Conservation (phyloP, 1,140 invertebrate genomes). For the Scaptodrosophila lebanonensis region DNA sequence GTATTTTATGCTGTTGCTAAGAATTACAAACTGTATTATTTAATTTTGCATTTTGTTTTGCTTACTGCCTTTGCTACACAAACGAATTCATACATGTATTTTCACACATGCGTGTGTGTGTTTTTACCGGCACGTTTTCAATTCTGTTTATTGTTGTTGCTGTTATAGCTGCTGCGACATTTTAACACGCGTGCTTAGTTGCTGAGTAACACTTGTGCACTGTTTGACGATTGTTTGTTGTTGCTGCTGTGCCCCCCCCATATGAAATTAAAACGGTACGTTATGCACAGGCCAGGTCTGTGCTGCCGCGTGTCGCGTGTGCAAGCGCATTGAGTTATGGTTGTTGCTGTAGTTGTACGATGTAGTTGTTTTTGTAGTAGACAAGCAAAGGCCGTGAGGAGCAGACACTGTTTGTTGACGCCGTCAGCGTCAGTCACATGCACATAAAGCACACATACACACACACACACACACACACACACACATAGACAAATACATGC, state of each 20-base stretch:
- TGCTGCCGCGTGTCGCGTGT: slow-evolving; percentile 2
- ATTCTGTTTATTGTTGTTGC: slow-evolving; percentile 31
- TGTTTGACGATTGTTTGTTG: slow-evolving; percentile 29
- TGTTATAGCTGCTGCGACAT: slow-evolving; percentile 34
- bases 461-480: slow-evolving; percentile 2
- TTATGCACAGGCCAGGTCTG: slow-evolving; percentile 59
- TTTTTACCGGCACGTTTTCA: slow-evolving; percentile 11
- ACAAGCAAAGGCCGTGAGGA: slow-evolving; percentile 23
- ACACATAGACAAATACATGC: slow-evolving; percentile 1
- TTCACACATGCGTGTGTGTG: slow-evolving; percentile 31
- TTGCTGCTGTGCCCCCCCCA: slow-evolving; percentile 22
- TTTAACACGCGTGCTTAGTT: slow-evolving; percentile 55
- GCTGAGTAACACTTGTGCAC: slow-evolving; percentile 69
- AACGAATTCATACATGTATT: too few relatives aligned
- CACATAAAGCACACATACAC: not conserved
- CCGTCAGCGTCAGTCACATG: slow-evolving; percentile 13
- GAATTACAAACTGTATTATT: slow-evolving; percentile 12
- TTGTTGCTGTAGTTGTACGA: not conserved
- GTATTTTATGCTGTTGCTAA: slow-evolving; percentile 10
- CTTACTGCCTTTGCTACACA: slow-evolving; percentile 15
- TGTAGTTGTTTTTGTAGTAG: slow-evolving; percentile 39
- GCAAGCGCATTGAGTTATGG: not conserved
- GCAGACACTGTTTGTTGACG: not conserved
- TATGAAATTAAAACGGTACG: slow-evolving; percentile 76
- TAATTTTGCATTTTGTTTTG: slow-evolving; percentile 33